Evolutionary conservation across 2,113 vertebrate species (phyloP), one percentile per base, ranked within the genome.

Genomic region (Carettochelys insculpta): DNA sequence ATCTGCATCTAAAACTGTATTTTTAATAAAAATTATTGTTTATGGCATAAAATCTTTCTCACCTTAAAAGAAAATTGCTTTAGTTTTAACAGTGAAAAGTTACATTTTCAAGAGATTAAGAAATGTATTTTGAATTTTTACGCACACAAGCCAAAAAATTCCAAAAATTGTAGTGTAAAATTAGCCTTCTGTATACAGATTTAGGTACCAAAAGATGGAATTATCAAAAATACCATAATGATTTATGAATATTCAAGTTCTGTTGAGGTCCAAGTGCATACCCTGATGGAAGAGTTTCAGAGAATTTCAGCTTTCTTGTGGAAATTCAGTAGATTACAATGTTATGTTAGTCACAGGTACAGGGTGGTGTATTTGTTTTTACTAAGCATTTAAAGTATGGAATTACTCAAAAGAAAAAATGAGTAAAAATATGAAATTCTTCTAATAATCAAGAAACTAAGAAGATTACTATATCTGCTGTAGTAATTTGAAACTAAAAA

Each of bases 141-240:
- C 27, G 43, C 80, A 4, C 65, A 1, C 1, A 1, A 29, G 17
- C 48, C 22, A 53, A 82, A 52, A 77, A 48, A 8, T 47, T 6
- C 27, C 27, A 52, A 14, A 1, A 2, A 51, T 9, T 11, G 2
- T 4, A 38, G 9, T 22, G 34, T 68, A 22, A 77, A 89, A 54
- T 48, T 6, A 22, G 0, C 0, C 14, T 80, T 92, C 14, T 34
- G 76, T 50, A 7, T 34, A 17, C 0, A 0, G 54, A 43, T 88
- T 90, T 90, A 58, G 90, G 79, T 2, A 45, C 47, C 77, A 14
- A 76, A 71, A 3, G 24, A 1, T 16, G 24, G 71, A 38, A 45
- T 75, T 75, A 45, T 75, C 41, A 75, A 75, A 68, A 75, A 6
- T 45, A 75, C 7, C 11, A 8, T 27, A 16, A 25, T 75, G 38